Conservation (phyloP, 2,113 vertebrate species). For the Ursus arctos region DNA sequence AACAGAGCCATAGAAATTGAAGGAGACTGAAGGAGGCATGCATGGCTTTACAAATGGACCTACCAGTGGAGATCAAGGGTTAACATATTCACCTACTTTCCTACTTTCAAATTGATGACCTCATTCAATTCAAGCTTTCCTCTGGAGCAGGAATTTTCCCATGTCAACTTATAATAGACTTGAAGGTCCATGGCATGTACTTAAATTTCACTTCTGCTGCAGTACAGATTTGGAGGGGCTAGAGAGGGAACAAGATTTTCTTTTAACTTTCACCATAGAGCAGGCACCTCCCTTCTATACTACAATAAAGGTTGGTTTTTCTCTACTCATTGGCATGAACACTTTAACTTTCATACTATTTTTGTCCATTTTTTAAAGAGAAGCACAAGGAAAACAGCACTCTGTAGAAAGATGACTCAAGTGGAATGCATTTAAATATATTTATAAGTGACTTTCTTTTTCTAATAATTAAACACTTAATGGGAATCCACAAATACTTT, state of each 20-base stretch:
- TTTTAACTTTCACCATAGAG: not conserved
- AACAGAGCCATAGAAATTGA: not conserved
- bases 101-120: not conserved
- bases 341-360: not conserved
- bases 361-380: not conserved
- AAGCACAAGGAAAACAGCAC: not conserved
- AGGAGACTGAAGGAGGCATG: not conserved
- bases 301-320: not conserved
- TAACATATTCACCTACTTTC: not conserved
- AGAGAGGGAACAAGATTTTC: not conserved
- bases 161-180: not conserved
- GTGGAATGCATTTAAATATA: not conserved
- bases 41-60: not conserved
- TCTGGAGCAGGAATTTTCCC: not conserved
- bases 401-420: not conserved
- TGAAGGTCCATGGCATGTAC: not conserved
- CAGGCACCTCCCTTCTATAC: not conserved
- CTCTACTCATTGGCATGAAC: not conserved
- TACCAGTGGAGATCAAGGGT: not conserved
- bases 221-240: not conserved
- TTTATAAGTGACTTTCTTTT: not conserved
- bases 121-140: conserved; percentile 58
- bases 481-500: not conserved
- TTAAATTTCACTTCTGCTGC: conserved; percentile 34
- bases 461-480: conserved; percentile 23